phyloP scores from a whole-genome alignment of 2,113 vertebrate species.

The Microcebus jonahi region DNA sequence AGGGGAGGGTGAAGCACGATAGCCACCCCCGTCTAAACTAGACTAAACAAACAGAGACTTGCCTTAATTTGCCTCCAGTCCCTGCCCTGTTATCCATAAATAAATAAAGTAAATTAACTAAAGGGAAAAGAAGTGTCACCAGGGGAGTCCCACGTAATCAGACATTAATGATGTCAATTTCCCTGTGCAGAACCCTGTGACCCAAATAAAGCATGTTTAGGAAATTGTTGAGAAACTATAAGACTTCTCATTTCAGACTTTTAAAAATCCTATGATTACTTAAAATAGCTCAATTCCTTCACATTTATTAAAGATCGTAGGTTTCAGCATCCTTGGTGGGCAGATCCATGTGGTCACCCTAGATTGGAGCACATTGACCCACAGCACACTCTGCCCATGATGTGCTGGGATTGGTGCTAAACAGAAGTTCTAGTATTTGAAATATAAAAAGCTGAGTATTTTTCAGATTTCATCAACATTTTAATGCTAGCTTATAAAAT shows the following conservation, averaged over 20 bases:
- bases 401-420: rapidly evolving
- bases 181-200: background rate
- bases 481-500: background rate
- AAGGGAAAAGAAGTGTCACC: background rate
- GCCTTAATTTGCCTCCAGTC: background rate
- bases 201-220: background rate
- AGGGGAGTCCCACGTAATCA: background rate
- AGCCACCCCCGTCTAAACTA: background rate
- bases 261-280: background rate
- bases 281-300: background rate
- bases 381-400: rapidly evolving
- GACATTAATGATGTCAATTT: background rate
- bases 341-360: background rate
- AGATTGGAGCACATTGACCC: background rate
- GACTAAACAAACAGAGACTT: conserved; percentile 20
- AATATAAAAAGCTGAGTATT: background rate
- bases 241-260: background rate
- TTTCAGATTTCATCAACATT: background rate
- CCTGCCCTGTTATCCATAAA: background rate
- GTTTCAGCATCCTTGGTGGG: background rate
- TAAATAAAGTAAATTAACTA: background rate
- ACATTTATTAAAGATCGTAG: background rate
- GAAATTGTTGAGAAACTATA: conserved; percentile 17
- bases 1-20: background rate
- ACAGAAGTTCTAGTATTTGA: background rate